Base-by-base conservation (phyloP, 1,140 invertebrate genomes). In the Bombus superbus region DNA sequence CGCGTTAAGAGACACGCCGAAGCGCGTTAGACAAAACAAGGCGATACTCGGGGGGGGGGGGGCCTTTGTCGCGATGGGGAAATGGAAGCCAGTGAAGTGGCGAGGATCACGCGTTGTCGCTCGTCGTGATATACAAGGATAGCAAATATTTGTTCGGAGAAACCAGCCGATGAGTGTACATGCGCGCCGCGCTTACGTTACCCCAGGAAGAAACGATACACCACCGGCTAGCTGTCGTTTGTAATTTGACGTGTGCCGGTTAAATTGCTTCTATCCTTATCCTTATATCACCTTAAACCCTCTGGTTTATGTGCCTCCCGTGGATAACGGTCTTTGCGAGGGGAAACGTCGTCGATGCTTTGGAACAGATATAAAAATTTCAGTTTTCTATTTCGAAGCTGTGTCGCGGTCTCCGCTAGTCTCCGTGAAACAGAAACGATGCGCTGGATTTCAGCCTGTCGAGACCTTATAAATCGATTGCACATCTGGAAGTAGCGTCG, bases 191-290 rank as follows among this genome's bases (percentile, higher is more conserved):
- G 66, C 10, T 35, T 25, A 11, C 35, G 64, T 22, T 44, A 57
- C 53, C 40, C 66, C 76, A 38, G 28, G 40, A 53, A 68, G 68
- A 64, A 40, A 85, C 76, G 68, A 80, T 80, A 85, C 68, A 25
- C n/a, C 57, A 13, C 9, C 25, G 40, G 25, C 53, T 38, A 38
- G 69, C 79, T 66, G 83, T 74, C 78, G 78, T 81, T 85, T 92
- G 89, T 92, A 93, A 94, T 94, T 93, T 92, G 90, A 92, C 89
- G 90, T 66, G 66, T 80, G 92, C 92, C 91, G 92, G 91, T 91
- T 92, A 92, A 94, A 93, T 93, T 92, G 92, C 92, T 75, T 81
- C 81, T 81, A 85, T 86, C 83, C 79, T 72, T 76, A 44, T 79
- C 71, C 57, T 81, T 77, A 77, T 69, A 71, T 80, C 72, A 72